These are phyloP conservation scores for Syrphus vitripennis DNA, from an alignment of 2,888 invertebrate species.

Conservation along the genomic window DNA sequence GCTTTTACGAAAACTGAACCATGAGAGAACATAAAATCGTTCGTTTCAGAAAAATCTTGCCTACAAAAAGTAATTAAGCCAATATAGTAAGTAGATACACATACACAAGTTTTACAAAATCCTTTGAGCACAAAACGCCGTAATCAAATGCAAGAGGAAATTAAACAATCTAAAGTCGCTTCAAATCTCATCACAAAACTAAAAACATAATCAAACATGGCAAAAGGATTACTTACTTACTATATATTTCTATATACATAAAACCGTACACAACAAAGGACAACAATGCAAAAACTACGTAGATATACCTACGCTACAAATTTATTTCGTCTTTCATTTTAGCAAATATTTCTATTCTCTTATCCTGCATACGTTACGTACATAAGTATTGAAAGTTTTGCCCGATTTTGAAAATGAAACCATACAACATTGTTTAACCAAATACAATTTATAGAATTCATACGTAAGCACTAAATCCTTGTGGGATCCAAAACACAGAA, in stretches of 20 bases:
- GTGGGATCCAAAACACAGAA: constrained; percentile 51
- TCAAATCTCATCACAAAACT: background rate
- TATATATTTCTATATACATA: background rate
- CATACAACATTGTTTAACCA: constrained; percentile 42
- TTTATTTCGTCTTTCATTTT: constrained; percentile 6
- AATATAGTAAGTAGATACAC: background rate
- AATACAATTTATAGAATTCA: constrained; percentile 60
- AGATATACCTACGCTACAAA: too few species aligned
- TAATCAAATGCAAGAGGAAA: constrained; percentile 25
- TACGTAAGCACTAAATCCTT: constrained; percentile 52
- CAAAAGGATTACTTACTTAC: constrained; percentile 30
- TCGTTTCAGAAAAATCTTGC: background rate
- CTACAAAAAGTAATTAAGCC: background rate
- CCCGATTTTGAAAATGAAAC: constrained; percentile 44
- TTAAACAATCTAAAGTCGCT: constrained; percentile 40
- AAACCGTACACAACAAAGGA: background rate
- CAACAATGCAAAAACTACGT: background rate
- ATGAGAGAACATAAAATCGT: background rate
- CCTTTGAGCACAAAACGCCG: background rate
- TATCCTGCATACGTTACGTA: too few species aligned
- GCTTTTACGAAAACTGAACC: too few species aligned
- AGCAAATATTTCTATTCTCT: constrained; percentile 22
- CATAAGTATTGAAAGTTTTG: constrained; percentile 48
- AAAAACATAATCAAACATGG: constrained; percentile 3
- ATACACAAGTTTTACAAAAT: background rate